Base-by-base conservation (phyloP, 2,797 vertebrate genomes). In the Enteromius viviparus region DNA sequence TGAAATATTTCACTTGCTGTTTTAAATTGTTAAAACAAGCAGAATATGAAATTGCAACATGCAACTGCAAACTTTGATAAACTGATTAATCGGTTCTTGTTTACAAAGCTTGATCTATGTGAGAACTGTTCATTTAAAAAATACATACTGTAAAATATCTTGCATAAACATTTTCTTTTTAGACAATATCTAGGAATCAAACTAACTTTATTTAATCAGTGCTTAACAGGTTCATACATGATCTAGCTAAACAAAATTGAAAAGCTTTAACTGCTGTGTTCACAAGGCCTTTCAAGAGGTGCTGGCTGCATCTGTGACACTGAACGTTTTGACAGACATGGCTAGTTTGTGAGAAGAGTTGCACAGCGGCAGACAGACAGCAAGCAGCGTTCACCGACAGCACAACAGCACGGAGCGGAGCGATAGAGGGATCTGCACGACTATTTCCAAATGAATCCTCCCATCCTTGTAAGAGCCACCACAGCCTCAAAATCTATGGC, bases 271-370 rank as follows among this genome's bases (percentile, higher is more conserved):
- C n/a, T 7, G 6, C 47, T 45, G 21, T 64, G 72, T 64, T 76
- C 3, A 77, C 45, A 64, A 60, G 51, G 34, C 55, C 1, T 81
- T 47, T 40, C 9, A 65, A 81, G 21, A 26, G 70, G 47, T 21
- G 65, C 45, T 26, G n/a, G 7, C 49, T 65, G 32, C 58, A 82
- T 76, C 81, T 76, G 12, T 34, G 49, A 66, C 72, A 76, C 6
- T n/a, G n/a, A 71, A 15, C 2, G 11, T 42, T 76, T 76, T 82
- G 72, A 75, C 58, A 75, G 69, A 81, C 80, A 26, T 51, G 40
- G 69, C 58, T 72, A 81, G 45, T 64, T 81, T 74, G 80, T 11
- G 40, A 14, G 42, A 74, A 74, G 40, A 65, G 69, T 9, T 26
- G 21, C 12, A 32, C 15, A 66, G 42, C 23, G 0, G 45, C 5